Base-by-base conservation (phyloP, 2,113 vertebrate species). In the Eulemur macaco region DNA sequence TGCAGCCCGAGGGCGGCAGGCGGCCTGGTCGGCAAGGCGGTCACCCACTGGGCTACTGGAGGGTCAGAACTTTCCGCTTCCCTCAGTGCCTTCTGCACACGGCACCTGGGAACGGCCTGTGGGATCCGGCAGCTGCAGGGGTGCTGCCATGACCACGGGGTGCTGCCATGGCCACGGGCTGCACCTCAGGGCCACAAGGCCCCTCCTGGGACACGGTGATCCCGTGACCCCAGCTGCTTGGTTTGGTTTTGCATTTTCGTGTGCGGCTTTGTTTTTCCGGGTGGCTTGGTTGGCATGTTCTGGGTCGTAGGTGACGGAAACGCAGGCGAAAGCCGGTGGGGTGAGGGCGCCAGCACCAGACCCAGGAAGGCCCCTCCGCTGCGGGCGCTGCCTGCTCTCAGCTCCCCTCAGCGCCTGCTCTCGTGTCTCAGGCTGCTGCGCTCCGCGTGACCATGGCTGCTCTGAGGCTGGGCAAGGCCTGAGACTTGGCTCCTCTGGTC, bases 221-320 rank as follows among this genome's bases (percentile, higher is more conserved):
- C 12, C 13, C 39, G 23, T 29, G 93, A 37, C n/a, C 42, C 12
- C 8, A 10, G 84, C 10, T 17, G 1, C n/a, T 37, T 6, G 37
- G 39, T 27, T 42, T 37, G 11, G 42, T 56, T 45, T 42, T 37
- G 25, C 7, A 23, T 47, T 23, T 45, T 11, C 0, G 8, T 1
- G 0, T 14, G 1, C 0, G 10, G 14, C 42, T 21, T 6, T 37
- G 11, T 6, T 31, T 68, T 8, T 9, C 37, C 27, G 3, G 68
- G 63, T 0, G 6, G 0, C 0, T 14, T 8, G n/a, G 10, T 56
- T 8, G 1, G 60, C 1, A 2, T 25, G 0, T 15, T 20, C 20
- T 14, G 11, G n/a, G 45, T 2, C 8, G 2, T 1, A 18, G 64
- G n/a, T 50, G 6, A 0, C 29, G 5, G 39, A 25, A n/a, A 17